These are phyloP conservation scores for Drosophila recens DNA, from an alignment of 2,888 invertebrate species.

Conservation along the genomic window DNA sequence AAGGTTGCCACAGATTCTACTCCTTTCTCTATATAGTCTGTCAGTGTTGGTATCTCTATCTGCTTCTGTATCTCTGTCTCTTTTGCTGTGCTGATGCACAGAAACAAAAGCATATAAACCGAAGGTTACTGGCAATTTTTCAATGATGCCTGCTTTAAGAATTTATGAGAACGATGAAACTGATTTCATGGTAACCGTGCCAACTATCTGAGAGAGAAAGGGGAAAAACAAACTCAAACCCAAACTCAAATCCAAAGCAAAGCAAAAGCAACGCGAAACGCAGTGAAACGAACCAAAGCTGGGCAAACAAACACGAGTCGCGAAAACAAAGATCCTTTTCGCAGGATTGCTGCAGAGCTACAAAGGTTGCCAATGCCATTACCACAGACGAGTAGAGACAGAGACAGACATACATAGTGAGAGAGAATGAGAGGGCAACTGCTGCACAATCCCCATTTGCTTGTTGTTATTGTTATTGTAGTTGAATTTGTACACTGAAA, in stretches of 20 bases:
- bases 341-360: constrained; percentile 44
- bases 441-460: constrained; percentile 39
- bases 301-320: constrained; percentile 57
- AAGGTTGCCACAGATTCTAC: constrained; percentile 50
- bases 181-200: constrained; percentile 60
- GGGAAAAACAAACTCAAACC: constrained; percentile 18
- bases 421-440: background rate
- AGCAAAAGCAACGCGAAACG: constrained; percentile 33
- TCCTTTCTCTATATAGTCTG: background rate
- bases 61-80: background rate
- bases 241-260: constrained; percentile 24
- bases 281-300: constrained; percentile 54
- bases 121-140: constrained; percentile 60
- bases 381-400: constrained; percentile 53
- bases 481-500: constrained; percentile 18
- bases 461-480: constrained; percentile 37
- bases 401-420: background rate
- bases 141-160: constrained; percentile 69
- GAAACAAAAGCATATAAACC: constrained; percentile 31
- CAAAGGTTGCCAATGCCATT: constrained; percentile 76
- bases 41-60: background rate
- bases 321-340: constrained; percentile 62
- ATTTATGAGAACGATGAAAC: constrained; percentile 69
- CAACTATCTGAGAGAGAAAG: constrained; percentile 46
- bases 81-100: constrained; percentile 36